These are phyloP conservation scores for Sinelater perroti DNA, from an alignment of 2,888 invertebrate species.

Conservation along the genomic window DNA sequence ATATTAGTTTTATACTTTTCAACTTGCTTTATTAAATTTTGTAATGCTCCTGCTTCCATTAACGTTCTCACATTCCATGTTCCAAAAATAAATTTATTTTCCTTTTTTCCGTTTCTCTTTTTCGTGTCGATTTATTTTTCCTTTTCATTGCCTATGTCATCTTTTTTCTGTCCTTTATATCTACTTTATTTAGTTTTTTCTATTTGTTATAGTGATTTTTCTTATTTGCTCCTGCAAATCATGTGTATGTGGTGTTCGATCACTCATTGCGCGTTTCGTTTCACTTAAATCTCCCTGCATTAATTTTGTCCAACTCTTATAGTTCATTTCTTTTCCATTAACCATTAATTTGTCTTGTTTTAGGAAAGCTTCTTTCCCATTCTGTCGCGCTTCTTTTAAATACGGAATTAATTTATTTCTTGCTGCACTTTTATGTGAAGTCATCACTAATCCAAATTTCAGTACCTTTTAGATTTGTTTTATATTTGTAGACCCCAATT, in stretches of 20 bases:
- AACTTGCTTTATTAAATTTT: background rate
- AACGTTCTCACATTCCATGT: constrained; percentile 2
- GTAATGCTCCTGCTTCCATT: background rate
- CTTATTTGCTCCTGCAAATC: background rate
- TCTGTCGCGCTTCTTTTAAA: background rate
- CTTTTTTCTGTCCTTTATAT: background rate
- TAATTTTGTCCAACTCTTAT: background rate
- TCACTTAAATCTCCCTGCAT: background rate
- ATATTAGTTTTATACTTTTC: background rate
- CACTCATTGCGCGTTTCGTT: too few relatives aligned
- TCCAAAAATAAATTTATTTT: constrained; percentile 6
- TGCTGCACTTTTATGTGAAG: background rate
- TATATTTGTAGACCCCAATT: background rate
- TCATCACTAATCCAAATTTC: background rate
- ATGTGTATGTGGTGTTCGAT: background rate
- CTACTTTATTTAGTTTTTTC: background rate
- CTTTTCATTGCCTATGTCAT: background rate
- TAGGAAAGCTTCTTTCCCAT: background rate
- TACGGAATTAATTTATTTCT: background rate
- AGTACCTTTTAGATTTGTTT: background rate
- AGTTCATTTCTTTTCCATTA: background rate
- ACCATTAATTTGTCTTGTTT: background rate
- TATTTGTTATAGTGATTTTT: background rate
- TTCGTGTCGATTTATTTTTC: background rate
- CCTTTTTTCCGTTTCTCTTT: constrained; percentile 5